These are phyloP conservation scores for Ia io DNA, from an alignment of 2,113 vertebrate genomes.

Conservation along the genomic window DNA sequence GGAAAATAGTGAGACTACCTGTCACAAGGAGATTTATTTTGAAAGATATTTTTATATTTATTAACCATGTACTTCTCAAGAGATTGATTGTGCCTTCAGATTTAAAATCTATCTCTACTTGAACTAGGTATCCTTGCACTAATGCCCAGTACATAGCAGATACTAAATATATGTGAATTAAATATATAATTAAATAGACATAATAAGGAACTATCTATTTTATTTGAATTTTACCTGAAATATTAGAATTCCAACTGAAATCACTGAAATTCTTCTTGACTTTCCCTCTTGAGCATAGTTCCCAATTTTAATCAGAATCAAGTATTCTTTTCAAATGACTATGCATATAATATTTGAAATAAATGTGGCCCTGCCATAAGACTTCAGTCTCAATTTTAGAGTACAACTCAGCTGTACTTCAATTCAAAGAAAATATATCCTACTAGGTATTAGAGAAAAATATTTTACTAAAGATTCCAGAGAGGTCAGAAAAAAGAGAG, in stretches of 20 bases:
- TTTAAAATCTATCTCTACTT: not conserved
- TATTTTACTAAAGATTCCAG: not conserved
- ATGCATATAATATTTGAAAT: not conserved
- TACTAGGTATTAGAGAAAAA: not conserved
- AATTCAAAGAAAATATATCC: not conserved
- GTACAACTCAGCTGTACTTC: not conserved
- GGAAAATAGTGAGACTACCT: not conserved
- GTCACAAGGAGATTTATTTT: not conserved
- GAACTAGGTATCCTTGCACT: not conserved
- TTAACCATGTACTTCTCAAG: not conserved
- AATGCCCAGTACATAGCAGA: not conserved
- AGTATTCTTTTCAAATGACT: not conserved
- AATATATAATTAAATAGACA: not conserved
- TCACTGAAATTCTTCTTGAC: not conserved
- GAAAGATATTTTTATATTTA: not conserved
- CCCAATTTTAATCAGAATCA: not conserved
- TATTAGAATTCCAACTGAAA: not conserved
- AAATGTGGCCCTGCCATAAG: not conserved
- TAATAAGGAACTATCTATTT: not conserved
- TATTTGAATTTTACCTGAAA: not conserved
- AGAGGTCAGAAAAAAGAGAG: not conserved
- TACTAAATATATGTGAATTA: not conserved
- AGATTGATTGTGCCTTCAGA: not conserved
- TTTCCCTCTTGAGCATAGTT: not conserved
- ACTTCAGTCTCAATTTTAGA: not conserved